These are phyloP conservation scores for Macroteleia sp. DNA, from an alignment of 2,888 invertebrate genomes.

Conservation along the genomic window DNA sequence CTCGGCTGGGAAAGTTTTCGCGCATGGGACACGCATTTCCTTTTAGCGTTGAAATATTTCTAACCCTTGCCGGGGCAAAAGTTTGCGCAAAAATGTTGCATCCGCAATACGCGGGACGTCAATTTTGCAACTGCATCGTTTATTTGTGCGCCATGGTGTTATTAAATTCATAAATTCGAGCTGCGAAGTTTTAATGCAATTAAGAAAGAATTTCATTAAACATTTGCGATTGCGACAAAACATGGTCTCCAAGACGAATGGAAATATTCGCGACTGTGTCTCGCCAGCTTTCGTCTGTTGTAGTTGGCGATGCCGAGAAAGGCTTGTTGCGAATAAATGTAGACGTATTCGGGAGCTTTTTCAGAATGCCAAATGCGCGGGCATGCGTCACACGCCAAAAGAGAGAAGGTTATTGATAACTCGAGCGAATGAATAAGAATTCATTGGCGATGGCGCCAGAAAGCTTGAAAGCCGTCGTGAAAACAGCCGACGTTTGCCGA, in stretches of 20 bases:
- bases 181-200: neutral
- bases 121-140: too few relatives aligned
- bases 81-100: too few relatives aligned
- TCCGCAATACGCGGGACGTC: too few relatives aligned
- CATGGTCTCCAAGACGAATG: neutral
- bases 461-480: conserved; percentile 55
- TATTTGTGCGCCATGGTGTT: too few relatives aligned
- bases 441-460: conserved; percentile 48
- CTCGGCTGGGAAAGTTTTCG: too few relatives aligned
- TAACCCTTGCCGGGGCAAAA: too few relatives aligned
- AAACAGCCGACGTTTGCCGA: conserved; percentile 52
- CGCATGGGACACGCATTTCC: neutral
- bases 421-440: conserved; percentile 59
- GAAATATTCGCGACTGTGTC: conserved; percentile 12
- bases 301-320: neutral
- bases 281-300: too few relatives aligned
- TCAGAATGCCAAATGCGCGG: conserved; percentile 34
- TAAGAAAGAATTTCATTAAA: conserved; percentile 29
- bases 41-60: neutral
- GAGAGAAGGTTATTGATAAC: conserved; percentile 60
- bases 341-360: conserved; percentile 46
- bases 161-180: too few relatives aligned
- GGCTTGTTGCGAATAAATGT: conserved; percentile 51
- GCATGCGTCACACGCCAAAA: conserved; percentile 31
- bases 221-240: conserved; percentile 22